Evolutionary conservation across 30 jellyfish, hydroid and myxozoan species (phyloP).

Genomic region (Chironex yamaguchii): DNA sequence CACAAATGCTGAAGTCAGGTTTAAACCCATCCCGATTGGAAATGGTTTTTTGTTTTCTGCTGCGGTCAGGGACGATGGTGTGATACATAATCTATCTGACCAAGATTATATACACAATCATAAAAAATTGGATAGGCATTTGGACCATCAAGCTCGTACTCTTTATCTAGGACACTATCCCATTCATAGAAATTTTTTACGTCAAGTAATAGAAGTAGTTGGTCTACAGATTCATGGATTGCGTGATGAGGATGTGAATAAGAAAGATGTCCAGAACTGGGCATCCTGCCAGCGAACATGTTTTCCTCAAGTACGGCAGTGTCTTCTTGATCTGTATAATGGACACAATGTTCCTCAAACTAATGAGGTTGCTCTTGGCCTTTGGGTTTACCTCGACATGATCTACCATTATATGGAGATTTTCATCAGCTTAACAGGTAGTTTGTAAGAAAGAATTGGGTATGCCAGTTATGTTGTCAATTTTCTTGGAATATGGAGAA

Average conservation of each 20-base stretch:
- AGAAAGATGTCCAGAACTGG: conserved; percentile 5
- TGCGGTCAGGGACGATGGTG: conserved; percentile 13
- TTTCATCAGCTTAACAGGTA: conserved; percentile 30
- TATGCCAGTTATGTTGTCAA: conserved; percentile 37
- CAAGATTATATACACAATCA: conserved; percentile 1
- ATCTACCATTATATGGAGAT: conserved; percentile 13
- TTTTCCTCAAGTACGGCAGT: neutral
- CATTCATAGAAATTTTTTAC: neutral
- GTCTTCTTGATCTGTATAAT: conserved; percentile 5
- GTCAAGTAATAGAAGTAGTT: neutral
- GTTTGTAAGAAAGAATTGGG: conserved; percentile 21
- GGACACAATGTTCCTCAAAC: conserved; percentile 2
- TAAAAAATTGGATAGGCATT: conserved; percentile 1
- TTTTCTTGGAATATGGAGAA: conserved; percentile 66
- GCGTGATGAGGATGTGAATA: neutral
- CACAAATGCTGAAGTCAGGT: neutral
- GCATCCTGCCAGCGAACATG: neutral
- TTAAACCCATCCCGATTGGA: conserved; percentile 1
- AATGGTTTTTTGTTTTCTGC: conserved; percentile 15
- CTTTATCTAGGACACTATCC: neutral
- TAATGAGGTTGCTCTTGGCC: neutral
- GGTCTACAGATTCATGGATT: conserved; percentile 4
- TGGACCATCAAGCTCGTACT: conserved; percentile 3
- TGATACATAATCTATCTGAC: neutral
- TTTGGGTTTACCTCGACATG: neutral